A percentile compares a stretch with the other conserved stretches of the same genome.
These are phyloP conservation scores for Tanypteryx hageni DNA, from an alignment of 2,888 invertebrate genomes.

Conservation along the genomic window DNA sequence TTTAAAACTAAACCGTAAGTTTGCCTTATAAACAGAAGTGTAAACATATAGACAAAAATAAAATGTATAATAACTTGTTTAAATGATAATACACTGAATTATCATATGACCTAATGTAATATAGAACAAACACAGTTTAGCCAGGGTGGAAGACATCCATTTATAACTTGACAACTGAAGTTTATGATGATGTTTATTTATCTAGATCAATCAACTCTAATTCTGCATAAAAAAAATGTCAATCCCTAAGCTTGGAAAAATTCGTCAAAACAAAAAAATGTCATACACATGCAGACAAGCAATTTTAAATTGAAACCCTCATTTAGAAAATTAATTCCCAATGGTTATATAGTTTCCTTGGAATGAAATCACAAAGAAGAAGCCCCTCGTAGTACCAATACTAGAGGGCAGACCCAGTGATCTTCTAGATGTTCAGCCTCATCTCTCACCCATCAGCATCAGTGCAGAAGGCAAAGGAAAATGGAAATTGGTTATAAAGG, in stretches of 20 bases:
- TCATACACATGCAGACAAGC: slow-evolving; percentile 40
- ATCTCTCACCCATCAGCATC: slow-evolving; percentile 30
- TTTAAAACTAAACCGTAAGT: too few relatives aligned
- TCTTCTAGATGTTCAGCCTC: background rate
- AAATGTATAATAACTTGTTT: too few relatives aligned
- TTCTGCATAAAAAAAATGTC: background rate
- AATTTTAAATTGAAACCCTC: slow-evolving; percentile 32
- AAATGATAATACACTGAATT: too few relatives aligned
- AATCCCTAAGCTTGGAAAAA: background rate
- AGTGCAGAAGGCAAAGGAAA: slow-evolving; percentile 36
- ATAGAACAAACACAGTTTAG: background rate
- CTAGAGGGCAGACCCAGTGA: slow-evolving; percentile 47
- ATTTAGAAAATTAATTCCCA: slow-evolving; percentile 41
- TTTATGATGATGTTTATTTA: background rate
- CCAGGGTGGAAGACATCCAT: background rate
- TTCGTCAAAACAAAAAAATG: slow-evolving; percentile 34
- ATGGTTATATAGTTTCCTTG: slow-evolving; percentile 11
- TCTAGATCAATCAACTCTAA: background rate
- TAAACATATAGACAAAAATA: too few relatives aligned
- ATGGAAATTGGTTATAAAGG: background rate
- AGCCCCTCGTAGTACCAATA: slow-evolving; percentile 55
- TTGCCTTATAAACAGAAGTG: too few relatives aligned
- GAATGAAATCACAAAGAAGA: slow-evolving; percentile 29
- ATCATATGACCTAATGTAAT: too few relatives aligned
- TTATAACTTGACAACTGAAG: background rate